phyloP scores from a whole-genome alignment of 1,140 invertebrate genomes.

The Apis laboriosa region DNA sequence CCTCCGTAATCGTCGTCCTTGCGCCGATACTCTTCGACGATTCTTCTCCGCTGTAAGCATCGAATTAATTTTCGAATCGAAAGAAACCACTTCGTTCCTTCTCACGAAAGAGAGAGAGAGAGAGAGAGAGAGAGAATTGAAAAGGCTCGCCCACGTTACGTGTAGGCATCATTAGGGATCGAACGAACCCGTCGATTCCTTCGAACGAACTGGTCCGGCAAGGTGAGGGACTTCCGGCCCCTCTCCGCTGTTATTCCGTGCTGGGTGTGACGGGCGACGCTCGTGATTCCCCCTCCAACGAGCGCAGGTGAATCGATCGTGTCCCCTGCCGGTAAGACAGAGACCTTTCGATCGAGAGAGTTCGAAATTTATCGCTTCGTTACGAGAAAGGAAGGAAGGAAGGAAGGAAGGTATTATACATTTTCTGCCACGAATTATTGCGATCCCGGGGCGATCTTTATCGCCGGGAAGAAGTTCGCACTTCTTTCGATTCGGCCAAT shows the following conservation, averaged over 20 bases:
- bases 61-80: too few species aligned
- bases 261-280: conserved; percentile 71
- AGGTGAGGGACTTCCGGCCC: conserved; percentile 74
- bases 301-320: conserved; percentile 9
- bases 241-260: conserved; percentile 70
- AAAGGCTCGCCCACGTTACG: conserved; percentile 25
- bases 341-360: too few species aligned
- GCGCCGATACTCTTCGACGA: conserved; percentile 14
- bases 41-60: too few species aligned
- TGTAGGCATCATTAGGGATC: conserved; percentile 41
- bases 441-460: conserved; percentile 25
- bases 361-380: neutral
- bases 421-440: neutral
- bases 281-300: conserved; percentile 9
- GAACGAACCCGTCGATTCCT: conserved; percentile 61
- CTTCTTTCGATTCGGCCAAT: conserved; percentile 63
- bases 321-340: too few species aligned
- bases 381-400: neutral
- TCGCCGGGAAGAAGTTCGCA: conserved; percentile 26
- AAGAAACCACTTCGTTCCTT: too few species aligned
- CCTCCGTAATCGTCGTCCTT: conserved; percentile 56
- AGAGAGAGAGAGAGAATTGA: neutral
- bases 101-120: too few species aligned
- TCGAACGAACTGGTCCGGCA: conserved; percentile 51
- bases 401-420: neutral